Base-by-base conservation (phyloP, 2,888 invertebrate species). In the Morpho helenor region DNA sequence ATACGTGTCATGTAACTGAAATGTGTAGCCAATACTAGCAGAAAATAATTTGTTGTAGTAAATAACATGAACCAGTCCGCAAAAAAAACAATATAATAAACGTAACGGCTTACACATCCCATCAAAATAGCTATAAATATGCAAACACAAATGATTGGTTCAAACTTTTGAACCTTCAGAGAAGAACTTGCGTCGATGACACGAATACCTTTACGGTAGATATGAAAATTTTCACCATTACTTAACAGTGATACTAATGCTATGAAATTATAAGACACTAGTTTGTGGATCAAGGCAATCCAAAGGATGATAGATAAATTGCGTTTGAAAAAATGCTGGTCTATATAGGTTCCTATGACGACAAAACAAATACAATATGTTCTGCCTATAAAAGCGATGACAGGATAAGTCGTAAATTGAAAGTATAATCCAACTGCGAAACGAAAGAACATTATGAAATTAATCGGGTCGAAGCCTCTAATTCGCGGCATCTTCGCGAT, bases 171-270 rank as follows among this genome's bases (percentile, higher is more conserved):
- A 44, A 31, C 2, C 41, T 49, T 58, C 45, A 53, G 42, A n/a
- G 41, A 39, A 8, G 23, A 53, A 41, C 8, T 7, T n/a, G 10
- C 16, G 22, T 49, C 52, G 39, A 57, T 39, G 2, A 46, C 48
- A 41, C 48, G 22, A 22, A 52, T 40, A n/a, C 52, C 49, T 9
- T 23, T 22, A 8, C 49, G 10, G 42, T 57, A 57, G 8, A 49
- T 23, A 39, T 48, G 52, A 23, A 57, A 44, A 45, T 52, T 23
- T 52, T 57, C 57, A 8, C 57, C 52, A 9, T 57, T 44, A 10
- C 49, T 57, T 9, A 40, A 16, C 42, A 57, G n/a, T 3, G 49
- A 57, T 7, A 52, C 41, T 8, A 57, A 16, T n/a, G 42, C 42
- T 43, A 22, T 10, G 7, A 45, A 2, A 52, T 45, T 31, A n/a